Percentiles rank a stretch among this genome's conserved stretches.
Evolutionary conservation across 2,113 vertebrate species (phyloP).

Genomic region (Dicaeum eximium): DNA sequence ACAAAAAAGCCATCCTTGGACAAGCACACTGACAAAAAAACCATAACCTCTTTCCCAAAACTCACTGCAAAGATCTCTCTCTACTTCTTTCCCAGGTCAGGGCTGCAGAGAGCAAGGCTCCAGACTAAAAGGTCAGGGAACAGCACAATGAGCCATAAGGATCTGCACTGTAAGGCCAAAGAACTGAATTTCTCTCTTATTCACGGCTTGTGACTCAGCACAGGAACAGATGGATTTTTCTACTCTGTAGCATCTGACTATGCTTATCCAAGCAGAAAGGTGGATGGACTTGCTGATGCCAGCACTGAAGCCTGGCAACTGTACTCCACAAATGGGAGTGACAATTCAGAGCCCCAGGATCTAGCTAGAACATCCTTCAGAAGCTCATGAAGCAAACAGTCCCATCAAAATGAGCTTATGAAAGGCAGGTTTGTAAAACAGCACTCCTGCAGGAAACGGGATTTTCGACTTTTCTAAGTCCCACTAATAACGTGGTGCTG

Average conservation of each 20-base stretch:
- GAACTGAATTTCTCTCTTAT: background rate
- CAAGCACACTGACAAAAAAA: background rate
- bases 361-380: background rate
- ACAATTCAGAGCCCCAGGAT: background rate
- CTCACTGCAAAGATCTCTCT: background rate
- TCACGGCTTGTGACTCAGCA: background rate
- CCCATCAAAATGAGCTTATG: background rate
- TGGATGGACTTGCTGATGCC: background rate
- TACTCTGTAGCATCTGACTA: background rate
- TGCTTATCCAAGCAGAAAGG: background rate
- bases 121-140: background rate
- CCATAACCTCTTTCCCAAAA: background rate
- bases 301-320: background rate
- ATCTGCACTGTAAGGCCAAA: background rate
- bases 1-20: background rate
- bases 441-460: background rate
- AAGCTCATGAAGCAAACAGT: background rate
- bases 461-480: background rate
- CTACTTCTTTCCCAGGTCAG: background rate
- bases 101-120: background rate
- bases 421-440: background rate
- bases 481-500: background rate
- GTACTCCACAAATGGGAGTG: background rate
- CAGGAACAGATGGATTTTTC: background rate
- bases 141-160: background rate